phyloP scores from a whole-genome alignment of 1,140 invertebrate species.

The Panagrolaimus sp. region DNA sequence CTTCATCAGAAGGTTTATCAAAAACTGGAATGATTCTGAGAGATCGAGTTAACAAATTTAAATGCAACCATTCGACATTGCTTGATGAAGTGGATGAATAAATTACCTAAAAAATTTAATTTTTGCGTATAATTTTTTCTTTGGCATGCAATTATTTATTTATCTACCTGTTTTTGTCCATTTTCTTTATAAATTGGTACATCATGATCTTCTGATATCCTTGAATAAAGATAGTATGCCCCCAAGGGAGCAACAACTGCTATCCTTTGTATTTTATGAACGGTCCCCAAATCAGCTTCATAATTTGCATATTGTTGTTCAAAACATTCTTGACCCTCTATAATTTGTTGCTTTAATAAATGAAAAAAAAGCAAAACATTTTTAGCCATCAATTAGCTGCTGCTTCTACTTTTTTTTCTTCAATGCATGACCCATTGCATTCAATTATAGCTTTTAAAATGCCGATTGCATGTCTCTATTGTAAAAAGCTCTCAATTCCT shows the following conservation, averaged over 20 bases:
- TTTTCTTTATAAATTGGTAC: slow-evolving; percentile 17
- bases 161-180: slow-evolving; percentile 26
- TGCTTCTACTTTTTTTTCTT: too few relatives aligned
- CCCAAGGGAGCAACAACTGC: slow-evolving; percentile 28
- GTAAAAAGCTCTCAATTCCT: too few relatives aligned
- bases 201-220: slow-evolving; percentile 25
- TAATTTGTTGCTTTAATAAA: slow-evolving; percentile 2
- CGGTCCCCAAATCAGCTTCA: slow-evolving; percentile 36
- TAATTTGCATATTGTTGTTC: slow-evolving; percentile 47
- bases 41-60: slow-evolving; percentile 34
- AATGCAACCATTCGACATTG: slow-evolving; percentile 41
- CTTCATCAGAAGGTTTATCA: slow-evolving; percentile 10
- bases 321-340: slow-evolving; percentile 35
- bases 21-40: slow-evolving; percentile 42
- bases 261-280: slow-evolving; percentile 42
- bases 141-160: slow-evolving; percentile 23
- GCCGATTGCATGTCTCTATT: too few relatives aligned
- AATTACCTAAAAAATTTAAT: slow-evolving; percentile 28
- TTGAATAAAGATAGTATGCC: slow-evolving; percentile 16
- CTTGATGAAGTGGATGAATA: slow-evolving; percentile 46
- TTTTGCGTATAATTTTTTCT: slow-evolving; percentile 15
- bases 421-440: too few relatives aligned
- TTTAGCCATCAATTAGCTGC: too few relatives aligned
- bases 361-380: not conserved
- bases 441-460: too few relatives aligned